Base-by-base conservation (phyloP, 1,140 invertebrate genomes). In the Zaprionus tsacasi region DNA sequence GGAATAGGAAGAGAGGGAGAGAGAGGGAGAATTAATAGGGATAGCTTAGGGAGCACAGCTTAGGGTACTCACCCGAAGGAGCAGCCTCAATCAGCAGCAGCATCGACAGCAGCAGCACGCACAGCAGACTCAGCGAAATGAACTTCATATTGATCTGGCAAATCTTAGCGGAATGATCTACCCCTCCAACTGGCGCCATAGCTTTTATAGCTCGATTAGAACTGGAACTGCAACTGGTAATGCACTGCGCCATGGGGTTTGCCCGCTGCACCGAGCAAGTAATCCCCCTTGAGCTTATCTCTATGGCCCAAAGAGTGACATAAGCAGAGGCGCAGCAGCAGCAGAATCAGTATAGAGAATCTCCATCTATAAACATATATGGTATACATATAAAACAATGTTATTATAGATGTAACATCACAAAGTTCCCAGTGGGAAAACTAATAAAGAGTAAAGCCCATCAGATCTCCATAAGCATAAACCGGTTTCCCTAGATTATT, bases 141-240 rank as follows among this genome's bases (percentile, higher is more conserved):
- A 60, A 72, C 73, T 65, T 65, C 73, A 76, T 76, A 10, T 25
- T 59, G 35, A 15, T 33, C 10, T 50, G 11, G 17, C 10, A 50
- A 12, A 25, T 50, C 17, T 12, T 27, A 2, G 13, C 35, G 17
- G 15, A 68, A 40, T 70, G 68, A 56, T 8, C 40, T 17, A 12
- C 6, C 54, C 10, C 6, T 17, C n/a, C 10, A 17, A 33, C n/a
- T 33, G n/a, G n/a, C 11, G 13, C 36, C 17, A 13, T 57, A 3
- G 11, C 25, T 64, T 63, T 64, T 64, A 64, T 64, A 64, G 45
- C 58, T 43, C 8, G 8, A 30, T 1, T 17, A 15, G 1, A 6
- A 50, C 25, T 50, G 12, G 43, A 21, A 55, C 10, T 48, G 15
- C 45, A 48, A 2, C 13, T 45, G 40, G 40, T 7, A 45, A 15